These are phyloP conservation scores for Brachionus rubens DNA, from an alignment of 1,140 invertebrate genomes.

Conservation along the genomic window DNA sequence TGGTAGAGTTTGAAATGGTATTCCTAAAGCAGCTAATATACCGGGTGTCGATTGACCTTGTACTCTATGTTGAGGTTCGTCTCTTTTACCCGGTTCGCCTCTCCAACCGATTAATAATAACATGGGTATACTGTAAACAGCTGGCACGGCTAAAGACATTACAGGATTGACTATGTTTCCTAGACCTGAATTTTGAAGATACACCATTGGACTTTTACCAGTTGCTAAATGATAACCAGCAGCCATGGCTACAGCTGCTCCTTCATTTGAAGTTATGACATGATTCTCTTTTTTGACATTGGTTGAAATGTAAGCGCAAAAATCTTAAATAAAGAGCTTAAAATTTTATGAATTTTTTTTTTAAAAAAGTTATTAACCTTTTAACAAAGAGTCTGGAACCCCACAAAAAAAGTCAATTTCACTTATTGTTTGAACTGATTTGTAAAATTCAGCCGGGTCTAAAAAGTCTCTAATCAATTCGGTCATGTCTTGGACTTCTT, in stretches of 20 bases:
- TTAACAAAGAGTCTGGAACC: conserved; percentile 62
- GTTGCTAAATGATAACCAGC: conserved; percentile 62
- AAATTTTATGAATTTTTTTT: too few species aligned
- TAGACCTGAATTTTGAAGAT: conserved; percentile 62
- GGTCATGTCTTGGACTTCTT: conserved; percentile 52
- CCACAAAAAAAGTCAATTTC: conserved; percentile 62
- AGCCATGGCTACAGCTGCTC: conserved; percentile 60
- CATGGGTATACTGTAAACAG: conserved; percentile 62
- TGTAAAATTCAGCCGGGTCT: conserved; percentile 53
- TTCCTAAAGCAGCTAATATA: conserved; percentile 59
- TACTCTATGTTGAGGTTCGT: conserved; percentile 62
- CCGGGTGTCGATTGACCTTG: conserved; percentile 61
- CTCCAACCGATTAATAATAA: conserved; percentile 62
- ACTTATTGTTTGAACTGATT: conserved; percentile 49
- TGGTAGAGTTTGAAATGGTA: conserved; percentile 61
- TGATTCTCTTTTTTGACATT: conserved; percentile 54
- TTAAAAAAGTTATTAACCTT: conserved; percentile 54
- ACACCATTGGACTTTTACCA: conserved; percentile 59
- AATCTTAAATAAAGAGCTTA: conserved; percentile 58
- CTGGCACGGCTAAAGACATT: conserved; percentile 59
- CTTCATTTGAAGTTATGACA: conserved; percentile 61
- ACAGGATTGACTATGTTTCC: conserved; percentile 62
- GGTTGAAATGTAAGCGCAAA: conserved; percentile 61
- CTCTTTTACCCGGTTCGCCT: conserved; percentile 62
- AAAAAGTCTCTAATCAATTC: conserved; percentile 56